A percentile compares a stretch with the other conserved stretches of the same genome.
Conservation (phyloP, 1,140 invertebrate species). For the Drosophila ironensis region DNA sequence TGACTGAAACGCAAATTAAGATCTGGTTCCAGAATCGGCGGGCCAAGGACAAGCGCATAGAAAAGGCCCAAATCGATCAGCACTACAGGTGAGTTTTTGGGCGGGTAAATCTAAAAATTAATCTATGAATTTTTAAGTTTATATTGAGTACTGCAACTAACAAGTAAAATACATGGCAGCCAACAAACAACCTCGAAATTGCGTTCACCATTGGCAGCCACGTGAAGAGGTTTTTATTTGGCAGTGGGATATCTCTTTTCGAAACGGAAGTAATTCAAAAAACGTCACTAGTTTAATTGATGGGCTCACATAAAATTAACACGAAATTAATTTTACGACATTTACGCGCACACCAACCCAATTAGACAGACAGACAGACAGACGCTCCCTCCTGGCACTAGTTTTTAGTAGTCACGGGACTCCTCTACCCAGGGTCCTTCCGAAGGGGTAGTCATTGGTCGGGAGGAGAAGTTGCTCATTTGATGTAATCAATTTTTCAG, state of each 20-base stretch:
- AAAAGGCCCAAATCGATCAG: slow-evolving; percentile 97
- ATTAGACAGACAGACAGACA: slow-evolving; percentile 63
- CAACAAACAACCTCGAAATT: too few relatives aligned
- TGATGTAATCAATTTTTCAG: slow-evolving; percentile 80
- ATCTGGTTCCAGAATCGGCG: slow-evolving; percentile 98
- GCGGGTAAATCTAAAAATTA: neutral
- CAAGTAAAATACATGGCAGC: too few relatives aligned
- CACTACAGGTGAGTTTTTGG: slow-evolving; percentile 89
- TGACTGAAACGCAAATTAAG: slow-evolving; percentile 97
- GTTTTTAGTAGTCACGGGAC: too few relatives aligned
- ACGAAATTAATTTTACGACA: slow-evolving; percentile 81
- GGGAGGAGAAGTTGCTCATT: slow-evolving; percentile 20
- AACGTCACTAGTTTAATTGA: slow-evolving; percentile 74
- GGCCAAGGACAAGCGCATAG: slow-evolving; percentile 97
- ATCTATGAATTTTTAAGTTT: too few relatives aligned
- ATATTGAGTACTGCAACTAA: too few relatives aligned
- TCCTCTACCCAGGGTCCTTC: neutral
- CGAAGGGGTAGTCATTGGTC: neutral
- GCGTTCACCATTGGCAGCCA: slow-evolving; percentile 1
- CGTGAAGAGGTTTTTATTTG: slow-evolving; percentile 5
- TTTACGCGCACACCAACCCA: slow-evolving; percentile 68
- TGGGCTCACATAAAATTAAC: slow-evolving; percentile 78
- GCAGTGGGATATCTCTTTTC: slow-evolving; percentile 24
- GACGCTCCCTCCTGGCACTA: neutral
- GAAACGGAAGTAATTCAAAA: slow-evolving; percentile 74